Evolutionary conservation across 2,888 invertebrate species (phyloP), one percentile per base, ranked within the genome.

Genomic region (Heliconius charithonia): DNA sequence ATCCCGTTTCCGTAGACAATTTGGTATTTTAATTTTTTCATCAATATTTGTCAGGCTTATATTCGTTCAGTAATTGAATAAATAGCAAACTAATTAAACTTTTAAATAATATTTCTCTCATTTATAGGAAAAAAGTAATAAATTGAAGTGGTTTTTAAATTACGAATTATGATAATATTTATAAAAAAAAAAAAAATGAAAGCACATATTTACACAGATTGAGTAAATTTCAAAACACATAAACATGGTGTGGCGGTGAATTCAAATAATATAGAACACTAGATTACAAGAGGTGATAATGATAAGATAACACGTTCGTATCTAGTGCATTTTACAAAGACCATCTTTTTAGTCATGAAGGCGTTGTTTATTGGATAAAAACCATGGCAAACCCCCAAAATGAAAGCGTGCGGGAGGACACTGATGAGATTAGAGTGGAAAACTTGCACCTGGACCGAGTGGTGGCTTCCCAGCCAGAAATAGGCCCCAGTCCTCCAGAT

Each of bases 401-500:
- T 84, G 72, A 76, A 83, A 83, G 10, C 59, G 65, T 63, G 65
- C 87, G 82, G 56, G 76, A 83, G 32, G 88, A 88, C 71, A 85
- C 90, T 27, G 85, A 84, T 81, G 89, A 88, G 82, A 87, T 81
- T 77, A 86, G 88, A 74, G 89, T 88, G 63, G 92, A 92, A 81
- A 93, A 93, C 77, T 86, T 95, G 25, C 92, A 92, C 84, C 89
- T 97, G 82, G 97, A 97, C 85, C 93, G 95, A 76, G 93, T 97
- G 7, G 92, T 96, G 77, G 94, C 96, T 70, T 96, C 96, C 32
- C 96, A 96, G 82, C 96, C 96, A 2, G 96, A 97, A 88, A 93
- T 97, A 74, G 96, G 96, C 0, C 96, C 97, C 0, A 95, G 95
- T 22, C 95, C 96, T 72, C 96, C 96, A 3, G 96, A 96, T 85